These are phyloP conservation scores for Parotia lawesii DNA, from an alignment of 2,113 vertebrate genomes.

Conservation along the genomic window DNA sequence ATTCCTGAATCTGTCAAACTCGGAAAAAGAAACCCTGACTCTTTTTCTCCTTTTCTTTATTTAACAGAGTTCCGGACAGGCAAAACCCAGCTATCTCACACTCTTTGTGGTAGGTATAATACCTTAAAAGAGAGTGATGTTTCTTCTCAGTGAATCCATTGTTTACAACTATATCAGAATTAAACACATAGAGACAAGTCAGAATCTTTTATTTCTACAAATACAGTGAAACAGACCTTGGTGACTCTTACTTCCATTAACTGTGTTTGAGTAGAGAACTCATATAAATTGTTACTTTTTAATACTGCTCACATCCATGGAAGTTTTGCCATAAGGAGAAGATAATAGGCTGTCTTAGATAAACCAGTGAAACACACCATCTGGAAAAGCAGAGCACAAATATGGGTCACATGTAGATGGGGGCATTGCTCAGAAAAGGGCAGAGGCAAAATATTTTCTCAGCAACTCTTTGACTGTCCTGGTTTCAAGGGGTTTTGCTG, in stretches of 20 bases:
- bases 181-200: neutral
- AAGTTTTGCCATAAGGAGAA: neutral
- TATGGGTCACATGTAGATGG: neutral
- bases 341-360: neutral
- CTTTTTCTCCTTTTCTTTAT: neutral
- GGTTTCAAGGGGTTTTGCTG: neutral
- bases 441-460: neutral
- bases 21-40: neutral
- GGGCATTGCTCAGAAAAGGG: neutral
- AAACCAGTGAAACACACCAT: neutral
- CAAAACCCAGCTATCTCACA: conserved; percentile 97
- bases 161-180: neutral
- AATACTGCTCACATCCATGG: neutral
- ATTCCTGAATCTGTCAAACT: neutral
- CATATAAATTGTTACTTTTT: neutral
- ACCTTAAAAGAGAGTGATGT: neutral
- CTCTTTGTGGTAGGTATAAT: conserved; percentile 88
- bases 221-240: neutral
- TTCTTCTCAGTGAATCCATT: neutral
- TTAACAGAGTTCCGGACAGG: conserved; percentile 93
- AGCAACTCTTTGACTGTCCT: neutral
- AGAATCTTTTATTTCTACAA: neutral
- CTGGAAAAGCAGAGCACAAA: neutral
- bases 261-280: neutral
- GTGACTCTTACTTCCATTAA: neutral